A percentile compares a stretch with the other conserved stretches of the same genome.
phyloP scores from a whole-genome alignment of 2,888 invertebrate genomes.

The Prenolepis imparis region DNA sequence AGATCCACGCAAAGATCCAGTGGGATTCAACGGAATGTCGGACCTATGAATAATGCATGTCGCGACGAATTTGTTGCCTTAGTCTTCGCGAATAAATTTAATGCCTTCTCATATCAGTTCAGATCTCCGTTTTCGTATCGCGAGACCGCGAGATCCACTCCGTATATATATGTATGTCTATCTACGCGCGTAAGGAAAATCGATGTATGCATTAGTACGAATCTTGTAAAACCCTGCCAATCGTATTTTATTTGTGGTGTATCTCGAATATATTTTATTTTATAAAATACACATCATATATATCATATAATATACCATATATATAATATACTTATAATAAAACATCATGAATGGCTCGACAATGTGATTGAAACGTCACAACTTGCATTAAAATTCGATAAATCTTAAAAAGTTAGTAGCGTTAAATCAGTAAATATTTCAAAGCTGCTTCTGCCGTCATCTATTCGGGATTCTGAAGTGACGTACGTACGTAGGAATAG shows the following conservation, averaged over 20 bases:
- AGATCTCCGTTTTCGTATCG: conserved; percentile 29
- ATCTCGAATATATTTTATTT: background rate
- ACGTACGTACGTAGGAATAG: too few relatives aligned
- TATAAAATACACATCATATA: background rate
- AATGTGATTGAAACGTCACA: background rate
- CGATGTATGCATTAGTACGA: background rate
- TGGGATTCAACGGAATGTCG: conserved; percentile 36
- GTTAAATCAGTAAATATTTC: background rate
- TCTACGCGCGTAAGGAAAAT: background rate
- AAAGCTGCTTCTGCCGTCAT: too few relatives aligned
- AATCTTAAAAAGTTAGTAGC: background rate
- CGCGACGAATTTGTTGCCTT: conserved; percentile 63
- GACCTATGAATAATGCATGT: conserved; percentile 62
- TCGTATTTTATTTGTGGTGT: too few relatives aligned
- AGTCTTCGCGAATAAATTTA: conserved; percentile 63
- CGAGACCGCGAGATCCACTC: conserved; percentile 1
- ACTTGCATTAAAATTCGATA: background rate
- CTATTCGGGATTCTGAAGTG: too few relatives aligned
- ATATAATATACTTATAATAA: background rate
- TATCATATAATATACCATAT: background rate
- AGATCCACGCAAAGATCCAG: conserved; percentile 34
- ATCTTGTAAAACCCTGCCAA: too few relatives aligned
- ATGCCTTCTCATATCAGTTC: conserved; percentile 32
- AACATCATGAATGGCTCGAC: background rate
- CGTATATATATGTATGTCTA: background rate